Base-by-base conservation (phyloP, 2,797 vertebrate species). In the Hippocampus kuda region DNA sequence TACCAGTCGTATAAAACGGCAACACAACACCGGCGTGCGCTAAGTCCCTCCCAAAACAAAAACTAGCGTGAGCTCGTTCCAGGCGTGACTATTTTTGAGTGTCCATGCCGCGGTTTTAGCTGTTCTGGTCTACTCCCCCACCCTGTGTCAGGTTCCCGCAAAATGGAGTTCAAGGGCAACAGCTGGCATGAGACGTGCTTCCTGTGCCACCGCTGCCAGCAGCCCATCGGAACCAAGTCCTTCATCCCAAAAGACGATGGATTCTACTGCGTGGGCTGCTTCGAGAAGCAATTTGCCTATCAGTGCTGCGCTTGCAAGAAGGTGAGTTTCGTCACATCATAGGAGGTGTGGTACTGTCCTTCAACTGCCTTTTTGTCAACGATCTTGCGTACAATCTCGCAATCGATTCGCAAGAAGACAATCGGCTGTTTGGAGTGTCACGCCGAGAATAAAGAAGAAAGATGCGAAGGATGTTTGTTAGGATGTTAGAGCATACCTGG, bases 161-260 rank as follows among this genome's bases (percentile, higher is more conserved):
- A 98, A 92, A 97, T 98, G 93, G 95, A 98, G 86, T 97, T 96
- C 87, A 94, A 96, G 82, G 96, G 95, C 75, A 94, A 93, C 80
- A 95, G 90, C 88, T 98, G 96, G 96, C 96, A 99, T 72, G 96
- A 98, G 90, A 95, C 94, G 66, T 98, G 97, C 81, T 97, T 99
- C 24, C 89, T 96, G 81, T 99, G 96, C 80, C 91, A 96, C 79
- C 91, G 93, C 68, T 99, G 97, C 80, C 92, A 71, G 75, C 93
- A 97, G 64, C 96, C 96, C 69, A 88, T 98, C 85, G 97, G 95
- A 91, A 95, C 92, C 68, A 95, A 96, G 82, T 94, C 95, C 79
- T 86, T 99, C 88, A 94, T 98, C 88, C 94, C 95, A 57, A 98
- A 94, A 91, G 94, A 94, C 70, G 90, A 79, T 13, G 88, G 92